Conservation (phyloP, 2,888 invertebrate genomes). For the Oscheius sp. region DNA sequence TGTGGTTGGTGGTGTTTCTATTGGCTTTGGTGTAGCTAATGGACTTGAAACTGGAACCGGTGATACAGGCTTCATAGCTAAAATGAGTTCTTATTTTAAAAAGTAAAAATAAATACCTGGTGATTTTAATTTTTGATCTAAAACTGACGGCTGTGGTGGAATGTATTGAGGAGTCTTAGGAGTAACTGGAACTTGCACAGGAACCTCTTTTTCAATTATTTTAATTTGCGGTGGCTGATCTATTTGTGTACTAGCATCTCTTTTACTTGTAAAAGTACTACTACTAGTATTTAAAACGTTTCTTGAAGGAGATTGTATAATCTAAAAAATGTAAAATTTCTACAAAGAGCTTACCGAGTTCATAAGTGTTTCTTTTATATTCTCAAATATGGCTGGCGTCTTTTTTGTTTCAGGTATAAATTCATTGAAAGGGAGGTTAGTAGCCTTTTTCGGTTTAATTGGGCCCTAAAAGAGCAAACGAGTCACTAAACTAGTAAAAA, state of each 20-base stretch:
- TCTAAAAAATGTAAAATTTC: background rate
- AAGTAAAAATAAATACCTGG: background rate
- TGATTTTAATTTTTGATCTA: background rate
- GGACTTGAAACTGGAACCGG: background rate
- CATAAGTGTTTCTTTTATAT: conserved; percentile 7
- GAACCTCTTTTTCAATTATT: conserved; percentile 16
- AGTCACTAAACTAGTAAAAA: too few species aligned
- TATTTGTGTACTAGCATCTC: conserved; percentile 11
- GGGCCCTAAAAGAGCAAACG: too few species aligned
- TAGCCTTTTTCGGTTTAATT: too few species aligned
- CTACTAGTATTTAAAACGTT: background rate
- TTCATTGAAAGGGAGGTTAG: too few species aligned
- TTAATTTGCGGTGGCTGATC: conserved; percentile 11
- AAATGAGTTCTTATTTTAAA: background rate
- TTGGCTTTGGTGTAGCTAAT: background rate
- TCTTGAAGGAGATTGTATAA: background rate
- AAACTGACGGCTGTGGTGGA: background rate
- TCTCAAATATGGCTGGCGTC: background rate
- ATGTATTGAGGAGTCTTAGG: background rate
- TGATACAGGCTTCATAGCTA: background rate
- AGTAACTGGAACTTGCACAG: background rate
- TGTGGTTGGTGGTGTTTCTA: background rate
- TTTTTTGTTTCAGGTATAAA: too few species aligned
- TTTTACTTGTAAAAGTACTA: background rate
- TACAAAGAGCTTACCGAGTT: background rate